phyloP scores from a whole-genome alignment of 2,797 vertebrate genomes.

The Myotis myotis region DNA sequence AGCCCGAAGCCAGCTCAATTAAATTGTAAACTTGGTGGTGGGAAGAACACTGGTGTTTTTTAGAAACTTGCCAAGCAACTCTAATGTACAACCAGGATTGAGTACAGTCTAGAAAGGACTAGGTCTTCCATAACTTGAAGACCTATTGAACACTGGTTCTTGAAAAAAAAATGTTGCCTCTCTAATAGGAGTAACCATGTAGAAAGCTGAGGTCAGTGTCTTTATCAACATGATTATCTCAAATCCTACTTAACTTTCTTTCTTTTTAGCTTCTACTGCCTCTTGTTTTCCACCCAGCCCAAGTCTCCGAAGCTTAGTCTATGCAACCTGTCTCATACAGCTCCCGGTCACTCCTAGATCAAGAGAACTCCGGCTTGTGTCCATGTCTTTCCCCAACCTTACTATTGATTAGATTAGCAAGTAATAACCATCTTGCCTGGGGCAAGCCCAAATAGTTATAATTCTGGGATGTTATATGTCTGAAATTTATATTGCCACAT shows the following conservation, averaged over 20 bases:
- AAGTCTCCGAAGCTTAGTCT: neutral
- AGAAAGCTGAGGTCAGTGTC: neutral
- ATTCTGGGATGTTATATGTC: neutral
- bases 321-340: neutral
- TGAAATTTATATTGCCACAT: neutral
- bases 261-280: neutral
- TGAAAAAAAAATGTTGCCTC: neutral
- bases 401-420: neutral
- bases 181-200: neutral
- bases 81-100: neutral
- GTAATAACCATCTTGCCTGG: neutral
- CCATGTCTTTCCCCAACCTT: neutral
- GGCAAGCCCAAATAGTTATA: neutral
- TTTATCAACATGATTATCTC: neutral
- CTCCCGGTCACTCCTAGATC: neutral
- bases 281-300: neutral
- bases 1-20: neutral
- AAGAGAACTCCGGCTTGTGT: neutral
- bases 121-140: neutral
- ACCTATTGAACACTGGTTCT: neutral
- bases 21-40: neutral
- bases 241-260: neutral
- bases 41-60: neutral
- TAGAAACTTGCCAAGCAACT: neutral
- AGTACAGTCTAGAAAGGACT: neutral